Evolutionary conservation across 2,888 invertebrate genomes (phyloP).

Genomic region (Chrysolina americana): DNA sequence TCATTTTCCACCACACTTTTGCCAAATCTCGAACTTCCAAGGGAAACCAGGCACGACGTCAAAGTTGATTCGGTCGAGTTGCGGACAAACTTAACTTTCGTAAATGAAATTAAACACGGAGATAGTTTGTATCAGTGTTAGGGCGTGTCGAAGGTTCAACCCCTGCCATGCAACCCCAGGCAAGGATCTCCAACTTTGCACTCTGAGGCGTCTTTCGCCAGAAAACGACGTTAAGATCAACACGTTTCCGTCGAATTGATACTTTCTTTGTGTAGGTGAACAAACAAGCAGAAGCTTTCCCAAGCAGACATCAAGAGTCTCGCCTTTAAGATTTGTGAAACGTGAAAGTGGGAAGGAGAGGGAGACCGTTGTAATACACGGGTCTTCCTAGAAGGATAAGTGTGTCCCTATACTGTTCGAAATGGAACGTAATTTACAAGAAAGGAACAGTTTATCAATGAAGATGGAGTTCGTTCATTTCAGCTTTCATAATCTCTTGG

Average conservation of each 20-base stretch:
- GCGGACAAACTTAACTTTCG: slow-evolving; percentile 44
- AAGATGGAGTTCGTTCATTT: too few relatives aligned
- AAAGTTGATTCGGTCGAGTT: slow-evolving; percentile 30
- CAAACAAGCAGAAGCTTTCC: not conserved
- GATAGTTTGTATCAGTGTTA: slow-evolving; percentile 49
- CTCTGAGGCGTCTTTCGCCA: slow-evolving; percentile 39
- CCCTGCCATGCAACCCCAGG: slow-evolving; percentile 29
- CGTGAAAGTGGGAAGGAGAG: not conserved
- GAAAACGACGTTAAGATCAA: slow-evolving; percentile 46
- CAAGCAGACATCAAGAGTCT: not conserved
- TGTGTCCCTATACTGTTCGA: too few relatives aligned
- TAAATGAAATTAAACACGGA: slow-evolving; percentile 49
- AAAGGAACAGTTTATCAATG: too few relatives aligned
- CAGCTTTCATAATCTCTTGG: too few relatives aligned
- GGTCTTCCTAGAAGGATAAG: too few relatives aligned
- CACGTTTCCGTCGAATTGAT: slow-evolving; percentile 21
- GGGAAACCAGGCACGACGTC: slow-evolving; percentile 1
- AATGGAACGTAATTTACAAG: too few relatives aligned
- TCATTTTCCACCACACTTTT: slow-evolving; percentile 7
- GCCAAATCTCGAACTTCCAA: not conserved
- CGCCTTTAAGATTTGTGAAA: not conserved
- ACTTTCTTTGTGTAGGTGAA: slow-evolving; percentile 20
- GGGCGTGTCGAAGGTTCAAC: slow-evolving; percentile 44
- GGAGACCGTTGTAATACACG: not conserved
- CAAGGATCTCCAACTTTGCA: slow-evolving; percentile 9